Evolutionary conservation across 1,140 invertebrate genomes (phyloP).

Genomic region (Drosophila pandora): DNA sequence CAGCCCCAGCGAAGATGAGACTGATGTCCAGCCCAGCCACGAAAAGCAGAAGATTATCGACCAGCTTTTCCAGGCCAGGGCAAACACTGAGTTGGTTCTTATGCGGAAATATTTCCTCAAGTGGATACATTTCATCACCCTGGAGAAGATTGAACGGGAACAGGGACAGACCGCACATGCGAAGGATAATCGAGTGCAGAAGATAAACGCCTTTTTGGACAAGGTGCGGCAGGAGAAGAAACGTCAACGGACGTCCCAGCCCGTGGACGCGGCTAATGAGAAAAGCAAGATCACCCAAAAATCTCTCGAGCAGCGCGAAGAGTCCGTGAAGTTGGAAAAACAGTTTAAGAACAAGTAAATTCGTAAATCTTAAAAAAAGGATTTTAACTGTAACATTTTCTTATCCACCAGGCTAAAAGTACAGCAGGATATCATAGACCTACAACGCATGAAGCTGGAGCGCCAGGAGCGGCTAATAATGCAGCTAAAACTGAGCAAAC

Average conservation of each 20-base stretch:
- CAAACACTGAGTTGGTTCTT: slow-evolving; percentile 43
- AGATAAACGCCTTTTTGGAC: slow-evolving; percentile 83
- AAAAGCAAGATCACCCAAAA: slow-evolving; percentile 31
- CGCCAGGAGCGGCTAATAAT: slow-evolving; percentile 87
- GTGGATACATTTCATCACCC: slow-evolving; percentile 81
- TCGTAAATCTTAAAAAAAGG: neutral
- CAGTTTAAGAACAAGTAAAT: slow-evolving; percentile 81
- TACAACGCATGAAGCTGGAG: slow-evolving; percentile 87
- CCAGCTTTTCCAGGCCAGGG: slow-evolving; percentile 60
- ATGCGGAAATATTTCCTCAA: slow-evolving; percentile 81
- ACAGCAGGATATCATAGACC: slow-evolving; percentile 87
- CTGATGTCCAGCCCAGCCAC: slow-evolving; percentile 7
- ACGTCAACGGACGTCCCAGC: slow-evolving; percentile 38
- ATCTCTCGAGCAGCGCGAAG: slow-evolving; percentile 41
- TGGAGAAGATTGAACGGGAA: slow-evolving; percentile 72
- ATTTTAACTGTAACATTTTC: neutral
- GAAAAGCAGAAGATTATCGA: slow-evolving; percentile 75
- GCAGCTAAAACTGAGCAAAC: slow-evolving; percentile 87
- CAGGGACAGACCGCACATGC: slow-evolving; percentile 29
- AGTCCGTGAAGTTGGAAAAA: slow-evolving; percentile 62
- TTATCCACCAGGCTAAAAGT: slow-evolving; percentile 85
- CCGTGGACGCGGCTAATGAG: neutral
- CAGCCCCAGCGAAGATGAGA: slow-evolving; percentile 41
- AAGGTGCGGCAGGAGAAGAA: slow-evolving; percentile 80
- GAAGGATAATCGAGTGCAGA: slow-evolving; percentile 61